Percentiles rank a stretch among this genome's conserved stretches.
Conservation (phyloP, 2,888 invertebrate species). For the Eustalomyia histrio region DNA sequence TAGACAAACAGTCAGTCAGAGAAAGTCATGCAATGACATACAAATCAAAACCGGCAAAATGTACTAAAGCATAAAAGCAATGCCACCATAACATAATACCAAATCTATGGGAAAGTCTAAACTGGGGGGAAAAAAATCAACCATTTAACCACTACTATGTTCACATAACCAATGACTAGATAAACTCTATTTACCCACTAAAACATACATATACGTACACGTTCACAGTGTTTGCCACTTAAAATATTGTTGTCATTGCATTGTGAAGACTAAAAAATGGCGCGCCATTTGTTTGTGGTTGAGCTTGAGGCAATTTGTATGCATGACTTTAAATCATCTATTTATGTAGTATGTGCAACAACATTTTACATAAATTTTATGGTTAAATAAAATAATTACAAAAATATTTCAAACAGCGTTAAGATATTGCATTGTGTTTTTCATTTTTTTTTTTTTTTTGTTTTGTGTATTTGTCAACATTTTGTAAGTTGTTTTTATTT, state of each 20-base stretch:
- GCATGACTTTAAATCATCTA: slow-evolving; percentile 54
- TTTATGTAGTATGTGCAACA: slow-evolving; percentile 41
- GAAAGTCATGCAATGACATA: slow-evolving; percentile 35
- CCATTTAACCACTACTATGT: neutral
- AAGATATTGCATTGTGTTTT: too few relatives aligned
- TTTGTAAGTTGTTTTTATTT: slow-evolving; percentile 27
- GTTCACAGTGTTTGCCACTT: slow-evolving; percentile 20
- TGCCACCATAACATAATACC: slow-evolving; percentile 22
- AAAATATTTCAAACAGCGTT: slow-evolving; percentile 27
- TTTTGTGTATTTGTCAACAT: slow-evolving; percentile 52
- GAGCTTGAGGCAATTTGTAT: slow-evolving; percentile 59
- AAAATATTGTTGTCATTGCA: slow-evolving; percentile 20
- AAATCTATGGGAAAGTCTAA: slow-evolving; percentile 17
- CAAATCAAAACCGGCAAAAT: slow-evolving; percentile 32
- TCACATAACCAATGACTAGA: slow-evolving; percentile 3
- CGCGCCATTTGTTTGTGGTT: slow-evolving; percentile 59
- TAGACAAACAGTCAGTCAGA: neutral
- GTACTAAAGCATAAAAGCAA: slow-evolving; percentile 24
- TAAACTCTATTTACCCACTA: slow-evolving; percentile 18
- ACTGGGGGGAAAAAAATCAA: neutral
- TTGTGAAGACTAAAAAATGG: slow-evolving; percentile 38
- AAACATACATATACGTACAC: neutral
- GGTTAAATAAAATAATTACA: slow-evolving; percentile 55
- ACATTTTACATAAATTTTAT: slow-evolving; percentile 67
- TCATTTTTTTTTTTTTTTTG: slow-evolving; percentile 36